Evolutionary conservation across 2,888 invertebrate species (phyloP), one percentile per base, ranked within the genome.

Genomic region (Drosophila silvestris): DNA sequence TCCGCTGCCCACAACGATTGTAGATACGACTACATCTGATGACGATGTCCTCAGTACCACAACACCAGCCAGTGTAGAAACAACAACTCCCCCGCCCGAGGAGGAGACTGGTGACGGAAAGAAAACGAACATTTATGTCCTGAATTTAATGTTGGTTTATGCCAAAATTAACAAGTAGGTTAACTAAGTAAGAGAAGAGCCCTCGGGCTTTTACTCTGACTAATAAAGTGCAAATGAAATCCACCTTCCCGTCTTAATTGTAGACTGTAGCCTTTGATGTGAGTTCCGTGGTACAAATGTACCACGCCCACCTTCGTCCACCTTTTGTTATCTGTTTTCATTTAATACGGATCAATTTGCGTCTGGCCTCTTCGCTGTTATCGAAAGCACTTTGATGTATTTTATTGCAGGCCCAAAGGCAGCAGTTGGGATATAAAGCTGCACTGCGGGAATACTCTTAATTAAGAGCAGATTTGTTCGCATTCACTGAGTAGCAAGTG

Each of bases 81-180:
- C 63, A 28, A n/a, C 53, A n/a, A 37, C 68, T 12, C n/a, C 41
- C 5, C 22, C 69, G 3, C 70, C 81, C 9, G 68, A 68, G 10
- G 77, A 47, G 14, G 81, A 52, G 7, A 70, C 69, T 2, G 72
- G 16, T 12, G 61, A 58, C 7, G 71, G 52, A 7, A 39, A 47
- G 22, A 52, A 44, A 41, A 85, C 62, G 51, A 88, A 86, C 53
- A 70, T 83, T 63, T 81, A 81, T 62, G 74, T 90, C 22, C 65
- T 86, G 7, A 90, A 85, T 70, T 70, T 90, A 35, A 82, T 88
- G 51, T 70, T 79, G 44, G 59, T 85, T 26, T 85, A 86, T 58
- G 74, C 77, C 4, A 56, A 80, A 70, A 56, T 85, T 22, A 83
- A 72, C 53, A 84, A 72, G 30, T 7, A 33, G 1, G 5, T 10